Evolutionary conservation across 2,888 invertebrate genomes (phyloP), one percentile per base, ranked within the genome.

Genomic region (Cybosia mesomella): DNA sequence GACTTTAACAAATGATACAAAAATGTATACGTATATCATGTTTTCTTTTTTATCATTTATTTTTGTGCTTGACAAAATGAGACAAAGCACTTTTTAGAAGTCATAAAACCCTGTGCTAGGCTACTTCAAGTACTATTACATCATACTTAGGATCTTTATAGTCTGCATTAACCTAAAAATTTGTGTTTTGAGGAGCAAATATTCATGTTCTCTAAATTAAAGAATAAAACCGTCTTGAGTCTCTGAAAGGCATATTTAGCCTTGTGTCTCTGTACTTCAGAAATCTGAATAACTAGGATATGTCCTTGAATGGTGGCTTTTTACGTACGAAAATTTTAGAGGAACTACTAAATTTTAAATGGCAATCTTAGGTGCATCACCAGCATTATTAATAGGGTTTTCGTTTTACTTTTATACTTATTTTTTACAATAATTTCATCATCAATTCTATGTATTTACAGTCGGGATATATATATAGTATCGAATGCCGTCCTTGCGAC

Each of bases 21-120:
- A n/a, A n/a, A 28, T 28, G 55, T 64, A 28, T 64, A 39, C 28
- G 28, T n/a, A 13, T 15, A 15, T 39, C 2, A 57, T 36, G 18
- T 58, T 10, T 1, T 21, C 21, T 34, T 49, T 58, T 65, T 15
- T 49, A 22, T 58, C 64, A 43, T 64, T 21, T 24, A 21, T 64
- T 64, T 49, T 0, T 36, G 7, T 58, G 15, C 24, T 49, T 15
- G 36, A 63, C 15, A 21, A 34, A 63, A 64, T 22, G 21, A 57
- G 18, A 43, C 8, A 55, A 32, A 57, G 22, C 32, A 43, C 43
- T 58, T 28, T 34, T 28, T 21, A 32, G 18, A 39, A 58, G 49
- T 49, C 13, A 57, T 28, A 24, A 57, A 8, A n/a, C 7, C 4
- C 49, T 15, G 32, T 58, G 10, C 21, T 34, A 36, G 21, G 21